Base-by-base conservation (phyloP, 2,888 invertebrate genomes). In the Trichogramma evanescens region DNA sequence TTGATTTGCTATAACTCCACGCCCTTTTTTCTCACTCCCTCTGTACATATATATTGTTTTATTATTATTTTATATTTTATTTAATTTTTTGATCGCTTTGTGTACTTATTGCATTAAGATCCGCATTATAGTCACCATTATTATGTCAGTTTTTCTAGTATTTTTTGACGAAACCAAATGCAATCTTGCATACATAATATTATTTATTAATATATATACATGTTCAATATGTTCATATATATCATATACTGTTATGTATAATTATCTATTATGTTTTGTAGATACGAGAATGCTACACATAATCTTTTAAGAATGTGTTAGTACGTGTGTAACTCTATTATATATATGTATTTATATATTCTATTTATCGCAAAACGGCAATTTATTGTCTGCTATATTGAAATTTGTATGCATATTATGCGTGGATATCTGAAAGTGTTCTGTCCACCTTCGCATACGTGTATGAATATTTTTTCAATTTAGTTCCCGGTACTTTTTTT, bases 341-440 rank as follows among this genome's bases (percentile, higher is more conserved):
- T 55, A 59, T 58, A 56, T 61, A 42, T 57, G 53, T 54, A 56
- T 67, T 62, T 64, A 66, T 65, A 59, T 63, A 66, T 66, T 69
- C 66, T 69, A 61, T 69, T 72, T 74, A 74, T 67, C 56, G 69
- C 69, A 72, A 75, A 76, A 75, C 73, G 70, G 69, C 72, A 73
- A 70, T 71, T 75, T 77, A 77, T 77, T 77, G 76, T 77, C 77
- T 72, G 74, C 72, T 67, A 71, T 74, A 74, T 72, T 69, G 69
- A 71, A 46, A 46, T 9, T 46, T 46, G 46, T 46, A 46, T 51
- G 40, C 39, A 51, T 41, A 39, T 6, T 51, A n/a, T 52, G 42
- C 39, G 26, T 48, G 42, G 5, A 38, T 26, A 26, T 26, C 26
- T 26, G 26, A 26, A 26, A 26, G 26, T 26, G 26, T 26, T 3